A percentile compares a stretch with the other conserved stretches of the same genome.
Conservation (phyloP, 2,113 vertebrate species). For the Gambusia affinis region DNA sequence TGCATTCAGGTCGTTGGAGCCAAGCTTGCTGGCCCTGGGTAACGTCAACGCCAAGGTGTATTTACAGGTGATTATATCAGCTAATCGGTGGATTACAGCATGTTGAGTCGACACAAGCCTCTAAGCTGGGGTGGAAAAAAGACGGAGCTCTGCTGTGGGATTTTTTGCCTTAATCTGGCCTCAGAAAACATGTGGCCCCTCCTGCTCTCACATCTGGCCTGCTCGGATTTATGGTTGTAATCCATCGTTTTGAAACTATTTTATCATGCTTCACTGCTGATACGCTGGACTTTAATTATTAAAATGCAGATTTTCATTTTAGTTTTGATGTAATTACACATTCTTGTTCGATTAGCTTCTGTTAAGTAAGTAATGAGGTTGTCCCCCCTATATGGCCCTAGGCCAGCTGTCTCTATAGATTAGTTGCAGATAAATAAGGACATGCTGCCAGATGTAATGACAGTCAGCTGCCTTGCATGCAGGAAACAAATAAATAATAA, state of each 20-base stretch:
- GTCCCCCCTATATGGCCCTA: background rate
- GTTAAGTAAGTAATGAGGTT: slow-evolving; percentile 47
- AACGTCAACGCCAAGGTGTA: slow-evolving; percentile 71
- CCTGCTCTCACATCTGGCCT: slow-evolving; percentile 79
- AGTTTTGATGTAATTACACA: slow-evolving; percentile 76
- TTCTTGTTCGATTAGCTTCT: slow-evolving; percentile 70
- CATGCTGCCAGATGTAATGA: background rate
- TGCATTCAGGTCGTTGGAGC: slow-evolving; percentile 9
- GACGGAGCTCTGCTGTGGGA: slow-evolving; percentile 63
- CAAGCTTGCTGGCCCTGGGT: slow-evolving; percentile 8
- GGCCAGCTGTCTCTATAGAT: background rate
- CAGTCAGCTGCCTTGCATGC: fast-evolving
- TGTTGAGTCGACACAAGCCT: slow-evolving; percentile 78
- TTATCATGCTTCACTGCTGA: slow-evolving; percentile 76
- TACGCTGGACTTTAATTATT: slow-evolving; percentile 80
- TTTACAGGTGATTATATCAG: slow-evolving; percentile 90
- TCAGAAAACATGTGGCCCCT: slow-evolving; percentile 58
- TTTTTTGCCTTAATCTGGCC: slow-evolving; percentile 77
- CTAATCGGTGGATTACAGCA: slow-evolving; percentile 87
- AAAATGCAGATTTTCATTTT: slow-evolving; percentile 80
- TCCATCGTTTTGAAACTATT: slow-evolving; percentile 80
- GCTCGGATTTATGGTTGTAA: slow-evolving; percentile 78
- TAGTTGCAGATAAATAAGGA: background rate
- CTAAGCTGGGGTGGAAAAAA: slow-evolving; percentile 70
- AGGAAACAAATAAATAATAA: background rate